Base-by-base conservation (phyloP, 2,797 vertebrate genomes). In the Pterois miles region DNA sequence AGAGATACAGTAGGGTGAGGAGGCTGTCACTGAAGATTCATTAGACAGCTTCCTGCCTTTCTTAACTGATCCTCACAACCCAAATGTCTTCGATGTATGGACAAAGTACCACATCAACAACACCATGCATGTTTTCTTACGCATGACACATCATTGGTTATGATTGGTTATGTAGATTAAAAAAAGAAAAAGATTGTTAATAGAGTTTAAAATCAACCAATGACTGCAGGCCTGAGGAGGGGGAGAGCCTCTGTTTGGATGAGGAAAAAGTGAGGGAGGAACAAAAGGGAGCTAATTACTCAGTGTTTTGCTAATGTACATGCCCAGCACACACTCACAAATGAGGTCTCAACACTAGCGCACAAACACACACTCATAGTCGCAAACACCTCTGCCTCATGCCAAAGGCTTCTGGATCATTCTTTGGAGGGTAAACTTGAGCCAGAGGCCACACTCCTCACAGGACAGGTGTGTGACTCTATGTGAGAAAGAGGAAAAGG, bases 91-190 rank as follows among this genome's bases (percentile, higher is more conserved):
- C 1, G 31, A 83, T 82, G 84, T 80, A 88, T 74, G 81, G 84
- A 88, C 83, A 85, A 84, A 89, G 87, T 76, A 93, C 75, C 91
- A 94, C 77, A 20, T 85, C 82, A 84, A 93, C 78, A 83, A 81
- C 86, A 93, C 82, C 93, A 94, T 93, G 93, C 91, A 93, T 70
- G 86, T 81, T 84, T 86, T 84, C 65, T 63, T 78, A 90, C 78
- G 48, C 83, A 82, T 85, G 84, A 93, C 82, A 91, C 82, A 84
- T 87, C 82, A 76, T 89, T 74, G 89, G 79, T 82, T 90, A 89
- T 69, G 76, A 87, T 80, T 76, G 81, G 73, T 86, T 84, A 82
- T 64, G 78, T 78, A 79, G 80, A 59, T 86, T 79, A 8, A 63
- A 66, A 65, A 74, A 52, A 62, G 58, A 72, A 83, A 77, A 84